Evolutionary conservation across 2,888 invertebrate species (phyloP).

Genomic region (Caenorhabditis sp.): DNA sequence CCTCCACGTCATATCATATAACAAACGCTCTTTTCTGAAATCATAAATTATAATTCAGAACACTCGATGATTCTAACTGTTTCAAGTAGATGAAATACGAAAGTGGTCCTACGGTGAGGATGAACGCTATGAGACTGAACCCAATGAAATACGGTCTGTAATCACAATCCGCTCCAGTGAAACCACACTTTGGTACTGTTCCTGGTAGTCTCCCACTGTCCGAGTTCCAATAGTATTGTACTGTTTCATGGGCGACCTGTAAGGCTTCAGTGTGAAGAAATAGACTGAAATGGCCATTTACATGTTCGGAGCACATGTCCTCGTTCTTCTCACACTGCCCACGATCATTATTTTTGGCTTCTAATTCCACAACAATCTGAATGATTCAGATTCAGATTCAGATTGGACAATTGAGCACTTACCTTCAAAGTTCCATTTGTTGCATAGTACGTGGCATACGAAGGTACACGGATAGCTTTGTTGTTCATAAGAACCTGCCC

Average conservation of each 20-base stretch:
- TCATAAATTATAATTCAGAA: not conserved
- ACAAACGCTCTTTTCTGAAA: slow-evolving; percentile 72
- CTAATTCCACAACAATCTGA: slow-evolving; percentile 76
- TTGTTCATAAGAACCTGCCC: slow-evolving; percentile 79
- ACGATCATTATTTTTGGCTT: slow-evolving; percentile 73
- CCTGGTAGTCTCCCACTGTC: slow-evolving; percentile 71
- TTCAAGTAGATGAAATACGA: slow-evolving; percentile 75
- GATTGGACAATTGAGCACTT: not conserved
- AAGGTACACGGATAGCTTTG: slow-evolving; percentile 77
- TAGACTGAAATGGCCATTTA: too few species aligned
- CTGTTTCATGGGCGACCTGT: slow-evolving; percentile 76
- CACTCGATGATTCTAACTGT: slow-evolving; percentile 63
- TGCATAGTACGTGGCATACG: slow-evolving; percentile 76
- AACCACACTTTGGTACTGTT: slow-evolving; percentile 76
- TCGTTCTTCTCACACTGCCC: slow-evolving; percentile 69
- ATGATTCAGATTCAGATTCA: not conserved
- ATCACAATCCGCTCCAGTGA: slow-evolving; percentile 73
- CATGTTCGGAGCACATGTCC: slow-evolving; percentile 78
- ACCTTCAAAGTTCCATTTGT: slow-evolving; percentile 73
- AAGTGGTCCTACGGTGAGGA: slow-evolving; percentile 65
- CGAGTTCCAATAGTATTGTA: slow-evolving; percentile 72
- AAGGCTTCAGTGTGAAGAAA: too few species aligned
- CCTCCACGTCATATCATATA: slow-evolving; percentile 79
- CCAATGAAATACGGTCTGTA: slow-evolving; percentile 71
- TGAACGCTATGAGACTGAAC: slow-evolving; percentile 64